Conservation (phyloP, 37 sponge, comb jelly and placozoan genomes). For the Ephydatia muelleri region DNA sequence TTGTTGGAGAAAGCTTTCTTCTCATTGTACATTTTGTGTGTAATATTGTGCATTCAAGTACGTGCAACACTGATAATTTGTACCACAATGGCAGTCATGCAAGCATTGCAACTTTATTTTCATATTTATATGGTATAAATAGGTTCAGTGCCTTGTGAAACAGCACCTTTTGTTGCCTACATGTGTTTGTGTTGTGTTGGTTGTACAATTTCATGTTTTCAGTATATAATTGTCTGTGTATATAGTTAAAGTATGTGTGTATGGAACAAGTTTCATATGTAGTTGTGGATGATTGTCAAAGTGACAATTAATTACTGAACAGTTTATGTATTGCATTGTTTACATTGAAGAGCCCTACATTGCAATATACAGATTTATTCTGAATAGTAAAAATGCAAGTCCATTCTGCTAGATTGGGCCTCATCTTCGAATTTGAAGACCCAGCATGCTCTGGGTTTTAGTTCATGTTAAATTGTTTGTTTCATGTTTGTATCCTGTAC, state of each 20-base stretch:
- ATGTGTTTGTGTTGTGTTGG: not conserved
- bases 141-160: not conserved
- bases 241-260: not conserved
- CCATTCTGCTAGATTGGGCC: too few species aligned
- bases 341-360: too few species aligned
- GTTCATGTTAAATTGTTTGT: too few species aligned
- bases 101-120: constrained; percentile 1
- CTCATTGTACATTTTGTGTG: not conserved
- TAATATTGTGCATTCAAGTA: constrained; percentile 1
- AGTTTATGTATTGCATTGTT: too few species aligned
- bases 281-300: too few species aligned
- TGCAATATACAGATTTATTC: too few species aligned
- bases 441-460: too few species aligned
- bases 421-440: too few species aligned
- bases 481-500: too few species aligned
- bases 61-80: not conserved
- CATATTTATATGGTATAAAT: not conserved
- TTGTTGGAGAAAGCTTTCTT: not conserved
- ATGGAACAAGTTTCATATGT: too few species aligned
- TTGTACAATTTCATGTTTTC: not conserved
- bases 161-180: not conserved
- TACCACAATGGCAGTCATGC: constrained; percentile 1
- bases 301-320: too few species aligned
- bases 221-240: not conserved
- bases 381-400: too few species aligned